Percentiles rank a stretch among this genome's conserved stretches.
Conservation (phyloP, 2,113 vertebrate species). For the Petaurus breviceps region DNA sequence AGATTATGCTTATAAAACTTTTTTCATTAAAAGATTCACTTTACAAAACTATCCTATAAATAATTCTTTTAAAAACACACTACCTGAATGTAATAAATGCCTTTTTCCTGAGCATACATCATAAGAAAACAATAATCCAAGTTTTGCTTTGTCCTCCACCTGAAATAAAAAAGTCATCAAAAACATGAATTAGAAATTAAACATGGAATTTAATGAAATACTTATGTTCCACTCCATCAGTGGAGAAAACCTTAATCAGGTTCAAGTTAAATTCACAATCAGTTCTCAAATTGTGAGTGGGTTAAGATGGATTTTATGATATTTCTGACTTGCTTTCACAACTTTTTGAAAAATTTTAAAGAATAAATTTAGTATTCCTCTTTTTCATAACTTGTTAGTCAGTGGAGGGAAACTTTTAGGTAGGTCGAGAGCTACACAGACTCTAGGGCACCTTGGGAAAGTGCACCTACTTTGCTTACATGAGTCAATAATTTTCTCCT, state of each 20-base stretch:
- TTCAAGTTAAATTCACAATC: background rate
- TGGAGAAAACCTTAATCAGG: background rate
- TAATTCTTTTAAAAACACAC: constrained; percentile 11
- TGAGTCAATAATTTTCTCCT: background rate
- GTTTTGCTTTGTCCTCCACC: constrained; percentile 99
- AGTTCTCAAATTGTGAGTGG: background rate
- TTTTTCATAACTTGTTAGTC: background rate
- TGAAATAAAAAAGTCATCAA: constrained; percentile 81
- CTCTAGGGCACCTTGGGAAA: background rate
- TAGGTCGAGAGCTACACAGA: background rate
- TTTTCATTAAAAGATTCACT: constrained; percentile 46
- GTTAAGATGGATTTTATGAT: background rate
- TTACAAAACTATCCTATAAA: background rate
- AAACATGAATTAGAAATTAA: constrained; percentile 68
- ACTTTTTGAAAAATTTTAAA: background rate
- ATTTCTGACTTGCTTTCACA: background rate
- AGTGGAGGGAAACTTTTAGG: background rate
- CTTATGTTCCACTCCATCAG: background rate
- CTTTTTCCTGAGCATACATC: constrained; percentile 99
- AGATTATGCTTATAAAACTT: constrained; percentile 32
- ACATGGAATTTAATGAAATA: constrained; percentile 38
- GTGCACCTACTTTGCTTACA: background rate
- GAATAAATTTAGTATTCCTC: background rate
- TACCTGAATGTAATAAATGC: constrained; percentile 98
- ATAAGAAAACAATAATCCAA: constrained; percentile 99